Evolutionary conservation across 2,797 vertebrate genomes (phyloP).

Genomic region (Cygnus olor): DNA sequence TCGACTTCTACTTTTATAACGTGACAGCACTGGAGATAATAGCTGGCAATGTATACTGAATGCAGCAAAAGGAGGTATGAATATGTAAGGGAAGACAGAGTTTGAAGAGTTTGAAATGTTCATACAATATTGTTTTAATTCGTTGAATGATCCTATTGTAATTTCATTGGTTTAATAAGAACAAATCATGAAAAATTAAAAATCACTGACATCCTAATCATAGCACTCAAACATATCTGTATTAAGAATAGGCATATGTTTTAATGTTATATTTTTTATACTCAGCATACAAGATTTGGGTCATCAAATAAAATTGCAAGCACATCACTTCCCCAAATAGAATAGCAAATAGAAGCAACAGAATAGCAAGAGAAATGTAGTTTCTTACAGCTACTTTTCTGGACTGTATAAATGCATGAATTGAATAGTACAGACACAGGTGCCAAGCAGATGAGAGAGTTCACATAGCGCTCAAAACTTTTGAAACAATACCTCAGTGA

Average conservation of each 20-base stretch:
- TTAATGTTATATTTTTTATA: not conserved
- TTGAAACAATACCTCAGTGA: not conserved
- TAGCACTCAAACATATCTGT: not conserved
- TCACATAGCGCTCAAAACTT: not conserved
- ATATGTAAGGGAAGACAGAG: not conserved
- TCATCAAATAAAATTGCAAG: not conserved
- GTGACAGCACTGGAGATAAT: not conserved
- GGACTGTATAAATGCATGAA: not conserved
- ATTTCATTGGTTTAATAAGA: not conserved
- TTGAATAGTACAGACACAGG: not conserved
- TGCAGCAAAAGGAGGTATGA: not conserved
- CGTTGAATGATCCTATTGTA: not conserved
- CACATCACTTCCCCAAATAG: not conserved
- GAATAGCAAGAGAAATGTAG: not conserved
- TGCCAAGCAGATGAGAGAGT: not conserved
- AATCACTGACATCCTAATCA: not conserved
- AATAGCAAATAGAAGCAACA: too few relatives aligned
- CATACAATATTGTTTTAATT: not conserved
- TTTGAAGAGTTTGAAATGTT: not conserved
- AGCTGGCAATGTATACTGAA: not conserved
- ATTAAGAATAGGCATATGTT: not conserved
- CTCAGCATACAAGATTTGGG: fast-evolving
- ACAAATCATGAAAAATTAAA: not conserved
- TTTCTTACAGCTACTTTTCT: not conserved
- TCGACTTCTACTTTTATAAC: not conserved